phyloP scores from a whole-genome alignment of 2,888 invertebrate species.

The Aquatica leii region DNA sequence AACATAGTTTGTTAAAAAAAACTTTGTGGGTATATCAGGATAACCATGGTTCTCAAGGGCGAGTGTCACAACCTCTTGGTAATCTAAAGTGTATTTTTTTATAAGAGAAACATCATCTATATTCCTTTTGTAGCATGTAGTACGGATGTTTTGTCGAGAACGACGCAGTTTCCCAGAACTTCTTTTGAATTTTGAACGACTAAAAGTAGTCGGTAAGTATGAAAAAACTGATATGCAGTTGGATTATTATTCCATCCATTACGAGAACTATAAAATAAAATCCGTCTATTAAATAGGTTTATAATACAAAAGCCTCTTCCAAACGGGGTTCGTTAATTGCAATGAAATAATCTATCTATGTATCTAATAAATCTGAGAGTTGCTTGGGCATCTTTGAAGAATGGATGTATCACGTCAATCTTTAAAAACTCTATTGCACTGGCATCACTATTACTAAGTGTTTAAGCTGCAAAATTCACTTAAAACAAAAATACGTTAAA shows the following conservation, averaged over 20 bases:
- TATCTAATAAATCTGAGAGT: not conserved
- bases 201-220: not conserved
- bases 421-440: not conserved
- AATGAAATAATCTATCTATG: not conserved
- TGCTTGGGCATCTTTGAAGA: not conserved
- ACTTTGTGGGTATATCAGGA: too few relatives aligned
- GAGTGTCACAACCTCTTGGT: too few relatives aligned
- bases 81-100: too few relatives aligned
- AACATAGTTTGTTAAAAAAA: too few relatives aligned
- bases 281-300: not conserved
- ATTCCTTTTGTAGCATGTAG: too few relatives aligned
- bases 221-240: not conserved
- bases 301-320: not conserved
- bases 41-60: too few relatives aligned
- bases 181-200: not conserved
- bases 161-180: not conserved
- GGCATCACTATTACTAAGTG: not conserved
- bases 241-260: not conserved
- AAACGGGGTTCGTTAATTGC: not conserved
- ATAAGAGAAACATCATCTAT: too few relatives aligned
- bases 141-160: too few relatives aligned
- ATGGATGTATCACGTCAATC: not conserved
- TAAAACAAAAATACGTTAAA: too few relatives aligned
- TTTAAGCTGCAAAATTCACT: too few relatives aligned
- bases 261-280: not conserved